Evolutionary conservation across 2,113 vertebrate species (phyloP).

Genomic region (Ceyx cyanopectus): DNA sequence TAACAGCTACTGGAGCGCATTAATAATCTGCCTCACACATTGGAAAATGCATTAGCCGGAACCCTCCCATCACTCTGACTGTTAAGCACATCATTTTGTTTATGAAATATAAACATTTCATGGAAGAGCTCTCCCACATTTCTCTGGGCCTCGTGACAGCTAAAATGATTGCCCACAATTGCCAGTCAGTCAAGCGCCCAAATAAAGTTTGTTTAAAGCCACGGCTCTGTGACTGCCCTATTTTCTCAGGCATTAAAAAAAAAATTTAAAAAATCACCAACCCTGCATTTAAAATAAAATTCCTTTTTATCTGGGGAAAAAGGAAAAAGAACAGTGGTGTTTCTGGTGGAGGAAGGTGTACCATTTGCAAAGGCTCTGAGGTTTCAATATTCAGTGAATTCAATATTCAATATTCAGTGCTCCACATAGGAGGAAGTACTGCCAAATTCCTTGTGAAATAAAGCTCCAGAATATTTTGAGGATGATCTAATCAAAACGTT

Average conservation of each 20-base stretch:
- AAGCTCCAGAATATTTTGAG: not conserved
- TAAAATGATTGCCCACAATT: conserved; percentile 89
- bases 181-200: conserved; percentile 86
- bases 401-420: not conserved
- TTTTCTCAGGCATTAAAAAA: conserved; percentile 80
- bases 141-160: conserved; percentile 84
- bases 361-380: not conserved
- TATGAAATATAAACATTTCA: conserved; percentile 96
- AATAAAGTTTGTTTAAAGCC: conserved; percentile 87
- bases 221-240: conserved; percentile 80
- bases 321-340: not conserved
- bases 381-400: not conserved
- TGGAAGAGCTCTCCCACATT: conserved; percentile 86
- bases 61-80: conserved; percentile 89
- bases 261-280: too few relatives aligned
- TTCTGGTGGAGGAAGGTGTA: not conserved
- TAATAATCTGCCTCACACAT: conserved; percentile 96
- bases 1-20: conserved; percentile 99
- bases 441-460: conserved; percentile 27
- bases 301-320: conserved; percentile 42
- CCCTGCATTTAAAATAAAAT: conserved; percentile 64
- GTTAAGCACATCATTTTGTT: conserved; percentile 96
- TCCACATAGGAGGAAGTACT: not conserved
- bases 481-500: not conserved
- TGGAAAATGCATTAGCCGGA: conserved; percentile 92